Evolutionary conservation across 2,797 vertebrate species (phyloP), one percentile per base, ranked within the genome.

Genomic region (Botia almorhae): DNA sequence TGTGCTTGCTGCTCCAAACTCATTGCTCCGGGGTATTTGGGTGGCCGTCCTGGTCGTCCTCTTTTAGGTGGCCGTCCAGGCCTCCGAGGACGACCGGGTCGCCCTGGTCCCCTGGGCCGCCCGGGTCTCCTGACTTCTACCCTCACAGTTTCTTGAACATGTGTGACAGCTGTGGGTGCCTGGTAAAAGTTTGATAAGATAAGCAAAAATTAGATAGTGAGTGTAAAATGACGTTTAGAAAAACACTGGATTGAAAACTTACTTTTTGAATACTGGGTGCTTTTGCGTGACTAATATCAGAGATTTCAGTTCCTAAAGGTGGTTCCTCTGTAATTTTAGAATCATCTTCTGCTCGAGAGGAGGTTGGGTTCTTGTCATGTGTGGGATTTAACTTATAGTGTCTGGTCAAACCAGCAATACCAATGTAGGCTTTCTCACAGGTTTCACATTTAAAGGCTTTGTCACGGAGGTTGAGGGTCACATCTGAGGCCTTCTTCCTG

Each of bases 391-490:
- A 94, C 85, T 93, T 96, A 84, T 97, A 97, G 85, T 99, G 97
- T 60, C 98, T 93, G 83, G 95, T 95, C 84, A 99, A 91, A 8
- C 97, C 97, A 4, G 96, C 96, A 7, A 92, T 92, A 14, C 98
- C 97, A 7, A 99, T 97, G 74, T 99, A 99, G 6, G 96, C 95
- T 86, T 98, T 99, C 33, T 96, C 97, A 68, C 98, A 99, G 5
- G 87, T 93, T 83, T 95, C 92, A 88, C 98, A 99, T 84, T 93
- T 93, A 85, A 98, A 97, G 2, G 85, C 88, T 69, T 93, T 95
- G 76, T 96, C 95, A 83, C 93, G 96, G 83, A 96, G 91, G 81
- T 93, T 92, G 74, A 94, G 94, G 78, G 84, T 90, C 16, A 93
- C 88, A 11, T 90, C 67, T 17, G 78, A 78, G 2, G 92, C 90